These are phyloP conservation scores for Busseola fusca DNA, from an alignment of 2,888 invertebrate genomes.

Conservation along the genomic window DNA sequence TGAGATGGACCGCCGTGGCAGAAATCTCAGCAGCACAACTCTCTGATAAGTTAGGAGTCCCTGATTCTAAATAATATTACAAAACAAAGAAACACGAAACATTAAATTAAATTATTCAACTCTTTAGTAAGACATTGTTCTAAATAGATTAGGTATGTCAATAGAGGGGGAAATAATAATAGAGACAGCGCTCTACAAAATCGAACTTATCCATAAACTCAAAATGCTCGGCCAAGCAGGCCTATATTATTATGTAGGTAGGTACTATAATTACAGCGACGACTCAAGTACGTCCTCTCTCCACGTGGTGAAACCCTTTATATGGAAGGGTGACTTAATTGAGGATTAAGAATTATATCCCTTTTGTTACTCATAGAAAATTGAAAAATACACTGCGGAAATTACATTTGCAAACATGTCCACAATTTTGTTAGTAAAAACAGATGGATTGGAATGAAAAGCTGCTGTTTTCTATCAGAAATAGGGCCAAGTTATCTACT, in stretches of 20 bases:
- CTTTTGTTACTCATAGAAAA: conserved; percentile 34
- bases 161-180: background rate
- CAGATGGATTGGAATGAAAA: background rate
- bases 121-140: background rate
- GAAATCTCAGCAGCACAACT: background rate
- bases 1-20: background rate
- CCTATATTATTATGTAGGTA: background rate
- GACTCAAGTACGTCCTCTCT: background rate
- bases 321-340: conserved; percentile 48
- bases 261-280: conserved; percentile 29
- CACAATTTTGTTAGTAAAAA: background rate
- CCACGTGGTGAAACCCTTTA: conserved; percentile 45
- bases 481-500: too few relatives aligned
- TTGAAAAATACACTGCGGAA: conserved; percentile 15
- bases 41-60: too few relatives aligned
- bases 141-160: background rate
- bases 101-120: background rate
- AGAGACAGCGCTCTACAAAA: background rate
- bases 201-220: background rate
- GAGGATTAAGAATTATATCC: conserved; percentile 47
- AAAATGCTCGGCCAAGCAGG: too few relatives aligned
- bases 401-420: conserved; percentile 1
- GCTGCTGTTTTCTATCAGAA: background rate
- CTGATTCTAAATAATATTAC: background rate
- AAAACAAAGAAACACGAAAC: background rate